Evolutionary conservation across 2,797 vertebrate genomes (phyloP).

Genomic region (Cichlasoma orientale): DNA sequence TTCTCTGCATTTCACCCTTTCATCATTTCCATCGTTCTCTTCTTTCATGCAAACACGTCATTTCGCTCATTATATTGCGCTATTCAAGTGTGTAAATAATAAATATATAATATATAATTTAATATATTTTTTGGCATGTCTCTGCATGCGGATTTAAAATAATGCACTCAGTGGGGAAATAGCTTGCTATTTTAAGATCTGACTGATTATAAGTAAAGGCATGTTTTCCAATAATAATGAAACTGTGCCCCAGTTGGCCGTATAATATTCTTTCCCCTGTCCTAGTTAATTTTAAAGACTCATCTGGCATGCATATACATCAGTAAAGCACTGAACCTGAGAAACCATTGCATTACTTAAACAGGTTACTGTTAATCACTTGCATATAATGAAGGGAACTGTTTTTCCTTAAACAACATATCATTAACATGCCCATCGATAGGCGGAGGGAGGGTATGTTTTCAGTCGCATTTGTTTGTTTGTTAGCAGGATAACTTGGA

Average conservation of each 20-base stretch:
- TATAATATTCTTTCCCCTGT: neutral
- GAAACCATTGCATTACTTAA: no score
- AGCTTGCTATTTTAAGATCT: neutral
- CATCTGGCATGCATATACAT: slow-evolving; percentile 1
- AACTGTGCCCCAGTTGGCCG: neutral
- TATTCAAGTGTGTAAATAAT: slow-evolving; percentile 12
- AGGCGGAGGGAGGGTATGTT: no score
- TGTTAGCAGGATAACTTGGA: no score
- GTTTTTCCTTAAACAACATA: no score
- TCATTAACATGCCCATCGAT: no score
- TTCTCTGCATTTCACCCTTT: neutral
- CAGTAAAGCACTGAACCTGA: neutral
- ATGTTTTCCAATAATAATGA: slow-evolving; percentile 1
- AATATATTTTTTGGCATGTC: neutral
- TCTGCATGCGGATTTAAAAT: neutral
- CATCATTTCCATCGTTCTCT: neutral
- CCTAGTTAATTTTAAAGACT: neutral
- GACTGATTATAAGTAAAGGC: slow-evolving; percentile 1
- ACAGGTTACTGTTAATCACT: no score
- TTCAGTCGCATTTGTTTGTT: no score
- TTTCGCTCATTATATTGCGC: slow-evolving; percentile 10
- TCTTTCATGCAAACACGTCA: neutral
- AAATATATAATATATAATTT: neutral
- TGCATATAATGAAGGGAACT: no score
- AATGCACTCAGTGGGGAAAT: neutral